phyloP scores from a whole-genome alignment of 2,888 invertebrate species.

The Dicyrtoma fusca region DNA sequence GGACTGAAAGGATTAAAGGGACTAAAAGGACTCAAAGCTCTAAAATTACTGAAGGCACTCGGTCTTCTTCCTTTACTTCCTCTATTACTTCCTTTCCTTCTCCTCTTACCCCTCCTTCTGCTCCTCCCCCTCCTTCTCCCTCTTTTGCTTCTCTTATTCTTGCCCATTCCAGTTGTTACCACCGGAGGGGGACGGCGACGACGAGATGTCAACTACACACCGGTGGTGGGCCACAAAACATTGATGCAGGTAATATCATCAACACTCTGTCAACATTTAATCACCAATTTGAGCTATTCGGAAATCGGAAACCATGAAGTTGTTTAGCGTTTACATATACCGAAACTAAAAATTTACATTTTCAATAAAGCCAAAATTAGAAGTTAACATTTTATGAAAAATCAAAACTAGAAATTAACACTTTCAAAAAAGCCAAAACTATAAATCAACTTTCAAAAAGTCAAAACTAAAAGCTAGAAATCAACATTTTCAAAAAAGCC shows the following conservation, averaged over 20 bases:
- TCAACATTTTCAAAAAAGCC: too few relatives aligned
- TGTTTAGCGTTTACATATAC: neutral
- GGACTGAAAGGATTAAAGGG: slow-evolving; percentile 52
- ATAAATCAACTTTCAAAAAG: too few relatives aligned
- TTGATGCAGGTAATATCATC: slow-evolving; percentile 47
- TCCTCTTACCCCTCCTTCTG: slow-evolving; percentile 35
- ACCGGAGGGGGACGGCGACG: slow-evolving; percentile 31
- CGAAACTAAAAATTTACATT: neutral
- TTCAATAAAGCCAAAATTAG: too few relatives aligned
- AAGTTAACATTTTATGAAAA: too few relatives aligned
- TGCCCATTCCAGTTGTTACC: slow-evolving; percentile 45
- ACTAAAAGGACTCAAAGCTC: slow-evolving; percentile 50
- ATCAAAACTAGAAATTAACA: too few relatives aligned
- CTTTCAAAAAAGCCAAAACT: too few relatives aligned
- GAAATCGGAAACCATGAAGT: too few relatives aligned
- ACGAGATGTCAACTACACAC: slow-evolving; percentile 28
- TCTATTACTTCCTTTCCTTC: slow-evolving; percentile 42
- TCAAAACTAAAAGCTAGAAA: too few relatives aligned
- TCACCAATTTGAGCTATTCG: too few relatives aligned
- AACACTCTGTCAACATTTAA: too few relatives aligned
- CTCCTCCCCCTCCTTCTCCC: slow-evolving; percentile 42
- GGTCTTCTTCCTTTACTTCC: slow-evolving; percentile 44
- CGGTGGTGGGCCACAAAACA: slow-evolving; percentile 41
- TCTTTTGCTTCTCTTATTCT: slow-evolving; percentile 42
- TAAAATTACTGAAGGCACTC: slow-evolving; percentile 47